Base-by-base conservation (phyloP, 2,888 invertebrate genomes). In the Chrysopilus asiliformis region DNA sequence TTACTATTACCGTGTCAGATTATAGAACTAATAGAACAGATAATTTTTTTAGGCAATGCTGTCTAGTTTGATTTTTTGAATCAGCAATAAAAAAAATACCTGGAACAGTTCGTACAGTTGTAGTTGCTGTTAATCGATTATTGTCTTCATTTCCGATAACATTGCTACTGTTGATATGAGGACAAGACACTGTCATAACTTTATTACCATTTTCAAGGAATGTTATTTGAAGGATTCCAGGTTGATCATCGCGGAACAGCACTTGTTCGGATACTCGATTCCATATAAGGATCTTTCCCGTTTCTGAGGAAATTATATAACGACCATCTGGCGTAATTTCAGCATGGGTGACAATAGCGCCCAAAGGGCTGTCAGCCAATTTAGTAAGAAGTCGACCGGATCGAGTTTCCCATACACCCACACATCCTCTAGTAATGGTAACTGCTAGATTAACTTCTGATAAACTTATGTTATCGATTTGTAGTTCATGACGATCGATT, bases 271-370 rank as follows among this genome's bases (percentile, higher is more conserved):
- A 72, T 38, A 79, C 64, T 40, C 79, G 65, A 51, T 89, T 82
- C 94, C 94, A 94, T 42, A 93, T 74, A 0, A 94, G 65, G 22
- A 94, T 72, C 54, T 87, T 84, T 0, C 91, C 91, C 0, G 91
- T 90, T 56, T 95, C 95, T 0, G 89, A 84, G 0, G 91, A 87
- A 10, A 91, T 72, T 1, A 94, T 85, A 49, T 80, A 62, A 6
- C 78, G 79, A 17, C 87, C 90, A 51, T 79, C 79, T 0, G 81
- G 79, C 0, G 91, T 91, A 32, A 94, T 83, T 32, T 79, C 72
- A 0, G 93, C 93, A 46, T 91, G 86, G 0, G 93, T 93, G 0
- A 95, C 89, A 47, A 94, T 94, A 6, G 94, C 91, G 0, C 91
- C 91, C 3, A 93, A 67, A 0, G 90, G 86, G 45, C 86, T 89